Percentiles rank a stretch among this genome's conserved stretches.
Evolutionary conservation across 2,113 vertebrate genomes (phyloP).

Genomic region (Butorides virescens): DNA sequence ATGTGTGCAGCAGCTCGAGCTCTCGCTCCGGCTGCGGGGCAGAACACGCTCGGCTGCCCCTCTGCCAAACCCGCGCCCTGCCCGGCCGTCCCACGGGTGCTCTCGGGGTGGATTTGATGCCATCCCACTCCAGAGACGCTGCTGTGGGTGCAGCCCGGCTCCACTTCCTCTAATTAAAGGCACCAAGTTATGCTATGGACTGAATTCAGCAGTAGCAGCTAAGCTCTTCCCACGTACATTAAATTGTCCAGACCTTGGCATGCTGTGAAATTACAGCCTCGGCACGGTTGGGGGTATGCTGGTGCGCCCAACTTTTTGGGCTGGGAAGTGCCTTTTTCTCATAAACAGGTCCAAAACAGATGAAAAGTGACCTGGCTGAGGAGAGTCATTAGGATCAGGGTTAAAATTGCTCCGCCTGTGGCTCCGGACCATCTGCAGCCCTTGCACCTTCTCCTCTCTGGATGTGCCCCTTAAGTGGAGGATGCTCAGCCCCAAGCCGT

Average conservation of each 20-base stretch:
- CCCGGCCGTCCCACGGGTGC: fast-evolving
- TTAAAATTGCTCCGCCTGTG: neutral
- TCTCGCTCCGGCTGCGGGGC: neutral
- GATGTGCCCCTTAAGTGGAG: neutral
- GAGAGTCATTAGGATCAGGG: neutral
- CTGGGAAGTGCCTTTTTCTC: neutral
- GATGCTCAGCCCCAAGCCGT: neutral
- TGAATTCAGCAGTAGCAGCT: neutral
- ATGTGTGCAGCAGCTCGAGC: neutral
- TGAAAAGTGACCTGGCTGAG: neutral
- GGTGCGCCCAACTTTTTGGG: neutral
- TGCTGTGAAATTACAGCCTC: neutral
- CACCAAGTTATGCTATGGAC: neutral
- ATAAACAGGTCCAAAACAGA: neutral
- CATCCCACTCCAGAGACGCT: neutral
- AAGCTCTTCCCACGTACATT: neutral
- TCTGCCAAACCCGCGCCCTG: neutral
- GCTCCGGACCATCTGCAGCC: neutral
- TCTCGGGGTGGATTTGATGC: fast-evolving
- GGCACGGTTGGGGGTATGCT: fast-evolving
- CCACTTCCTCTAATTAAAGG: constrained; percentile 11
- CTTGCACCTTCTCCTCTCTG: neutral
- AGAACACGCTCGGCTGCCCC: neutral
- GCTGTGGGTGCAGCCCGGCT: neutral
- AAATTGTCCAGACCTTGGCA: neutral